Evolutionary conservation across 2,797 vertebrate species (phyloP), one percentile per base, ranked within the genome.

Genomic region (Sebastes steindachneri): DNA sequence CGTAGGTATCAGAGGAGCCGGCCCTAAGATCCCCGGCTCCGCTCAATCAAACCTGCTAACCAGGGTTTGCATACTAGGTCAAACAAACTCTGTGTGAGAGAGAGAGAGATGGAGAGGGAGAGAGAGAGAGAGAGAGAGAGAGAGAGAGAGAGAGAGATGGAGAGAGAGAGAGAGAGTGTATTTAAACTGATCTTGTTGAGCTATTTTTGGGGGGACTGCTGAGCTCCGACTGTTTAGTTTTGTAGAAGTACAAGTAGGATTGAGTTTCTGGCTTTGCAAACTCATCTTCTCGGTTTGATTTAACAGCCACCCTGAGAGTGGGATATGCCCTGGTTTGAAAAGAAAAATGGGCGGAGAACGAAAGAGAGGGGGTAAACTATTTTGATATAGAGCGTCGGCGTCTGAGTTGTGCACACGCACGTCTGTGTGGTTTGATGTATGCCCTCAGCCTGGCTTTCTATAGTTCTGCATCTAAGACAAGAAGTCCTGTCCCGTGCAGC

Each of bases 1-100:
- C 79, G 77, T 77, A 93, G 85, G 89, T 92, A 95, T 94, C 93
- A 92, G 92, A 94, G 94, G 92, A 95, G 92, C 90, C 68, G 81
- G 91, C 85, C 90, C 82, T 84, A 84, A 92, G 93, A 95, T 93
- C 93, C 91, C 72, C 80, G 69, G 84, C 91, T 86, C 84, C 73
- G 77, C 86, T 93, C 93, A 92, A 92, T 94, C 91, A 94, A 92
- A 93, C 88, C 85, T 79, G 86, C 89, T 82, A 90, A 91, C 88
- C 73, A 77, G 81, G 84, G 79, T 87, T 85, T 83, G 87, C 85
- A 80, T 79, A 86, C 90, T 82, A 76, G 92, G 92, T 94, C 92
- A 93, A 88, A 92, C 74, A 84, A 89, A 88, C 86, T 84, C 83
- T 66, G 82, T 64, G 41, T 21, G 69, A 60, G 41, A 48, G 41